Conservation (phyloP, 2,888 invertebrate genomes). For the Ectemnius cavifrons region DNA sequence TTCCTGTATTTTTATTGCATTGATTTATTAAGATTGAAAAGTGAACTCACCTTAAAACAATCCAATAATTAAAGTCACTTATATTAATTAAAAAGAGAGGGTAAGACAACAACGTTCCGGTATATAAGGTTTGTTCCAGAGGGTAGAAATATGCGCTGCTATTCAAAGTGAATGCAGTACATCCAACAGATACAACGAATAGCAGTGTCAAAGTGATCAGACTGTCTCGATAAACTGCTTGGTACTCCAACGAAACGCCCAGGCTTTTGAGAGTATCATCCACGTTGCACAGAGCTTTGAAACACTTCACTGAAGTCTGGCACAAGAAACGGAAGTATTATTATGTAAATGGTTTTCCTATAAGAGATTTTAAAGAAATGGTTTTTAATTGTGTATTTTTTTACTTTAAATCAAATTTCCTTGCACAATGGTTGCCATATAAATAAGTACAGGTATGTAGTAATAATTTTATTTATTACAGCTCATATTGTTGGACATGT, state of each 20-base stretch:
- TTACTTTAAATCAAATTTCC: too few relatives aligned
- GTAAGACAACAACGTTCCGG: background rate
- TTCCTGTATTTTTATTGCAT: background rate
- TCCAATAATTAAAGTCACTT: background rate
- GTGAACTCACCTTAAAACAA: background rate
- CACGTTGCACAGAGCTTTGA: background rate
- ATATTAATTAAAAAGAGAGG: background rate
- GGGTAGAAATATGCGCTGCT: background rate
- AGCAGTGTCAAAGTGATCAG: background rate
- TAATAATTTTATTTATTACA: too few relatives aligned
- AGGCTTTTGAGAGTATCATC: background rate
- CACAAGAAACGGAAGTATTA: background rate
- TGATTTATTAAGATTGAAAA: background rate
- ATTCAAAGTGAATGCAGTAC: background rate
- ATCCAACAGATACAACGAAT: background rate
- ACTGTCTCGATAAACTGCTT: background rate
- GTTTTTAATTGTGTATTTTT: background rate
- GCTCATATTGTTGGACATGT: too few relatives aligned
- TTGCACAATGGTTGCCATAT: too few relatives aligned
- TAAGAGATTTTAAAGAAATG: background rate
- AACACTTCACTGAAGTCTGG: background rate
- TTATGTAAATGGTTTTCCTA: background rate
- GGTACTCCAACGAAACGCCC: background rate
- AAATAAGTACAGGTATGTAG: too few relatives aligned
- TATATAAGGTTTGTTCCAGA: background rate